Evolutionary conservation across 2,113 vertebrate genomes (phyloP), one percentile per base, ranked within the genome.

Genomic region (Hemibagrus wyckioides): DNA sequence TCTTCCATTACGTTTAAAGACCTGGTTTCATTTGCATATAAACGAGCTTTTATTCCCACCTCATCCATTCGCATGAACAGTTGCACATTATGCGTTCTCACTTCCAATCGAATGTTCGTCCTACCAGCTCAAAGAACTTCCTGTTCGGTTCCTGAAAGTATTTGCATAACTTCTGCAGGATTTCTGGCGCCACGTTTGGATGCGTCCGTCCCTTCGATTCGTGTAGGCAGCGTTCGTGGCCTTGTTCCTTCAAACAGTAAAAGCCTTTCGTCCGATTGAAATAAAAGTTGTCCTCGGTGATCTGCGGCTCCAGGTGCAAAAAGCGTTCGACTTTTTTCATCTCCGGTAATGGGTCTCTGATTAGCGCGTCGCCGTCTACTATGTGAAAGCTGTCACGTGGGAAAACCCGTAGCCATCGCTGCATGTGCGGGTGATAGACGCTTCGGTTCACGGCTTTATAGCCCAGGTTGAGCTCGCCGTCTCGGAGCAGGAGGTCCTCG

Each of bases 361-460:
- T 98, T 41, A 99, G 91, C 86, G 94, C 94, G 81, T 99, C 97
- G 1, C 98, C 98, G 25, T 99, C 98, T 80, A 99, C 98, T 8
- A 99, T 93, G 86, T 99, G 97, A 69, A 99, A 94, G 92, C 79
- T 96, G 80, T 93, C 91, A 83, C 95, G 93, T 0, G 97, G 97
- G 92, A 99, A 99, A 91, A 96, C 96, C 13, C 89, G 95, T 85
- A 99, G 93, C 98, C 98, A 99, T 93, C 96, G 97, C 91, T 96
- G 95, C 96, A 99, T 95, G 92, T 99, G 97, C 79, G 94, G 41
- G 85, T 97, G 94, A 90, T 99, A 99, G 13, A 99, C 94, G 91
- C 98, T 99, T 86, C 97, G 96, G 90, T 98, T 98, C 91, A 99
- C 95, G n/a, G 98, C 97, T 93, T 98, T 99, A 95, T 99, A 99